These are phyloP conservation scores for Gonatopus flavifemur DNA, from an alignment of 1,140 invertebrate genomes.

Conservation along the genomic window DNA sequence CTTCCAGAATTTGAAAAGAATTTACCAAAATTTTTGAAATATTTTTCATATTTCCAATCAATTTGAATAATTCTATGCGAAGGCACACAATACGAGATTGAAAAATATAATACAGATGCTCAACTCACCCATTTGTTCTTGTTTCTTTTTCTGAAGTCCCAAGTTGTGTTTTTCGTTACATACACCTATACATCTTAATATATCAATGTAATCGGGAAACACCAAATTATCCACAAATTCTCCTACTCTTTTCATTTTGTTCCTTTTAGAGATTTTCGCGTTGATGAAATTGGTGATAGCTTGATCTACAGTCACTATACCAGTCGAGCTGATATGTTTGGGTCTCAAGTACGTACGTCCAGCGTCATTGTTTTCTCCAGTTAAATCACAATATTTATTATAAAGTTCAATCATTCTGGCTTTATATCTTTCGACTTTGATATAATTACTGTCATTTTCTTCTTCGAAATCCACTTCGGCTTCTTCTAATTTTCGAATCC, in stretches of 20 bases:
- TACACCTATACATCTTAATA: constrained; percentile 55
- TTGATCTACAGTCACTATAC: constrained; percentile 58
- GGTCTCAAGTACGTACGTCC: constrained; percentile 51
- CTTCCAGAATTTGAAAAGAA: too few relatives aligned
- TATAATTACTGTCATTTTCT: constrained; percentile 55
- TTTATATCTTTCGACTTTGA: constrained; percentile 59
- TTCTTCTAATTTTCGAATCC: constrained; percentile 55
- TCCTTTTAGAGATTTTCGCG: constrained; percentile 45
- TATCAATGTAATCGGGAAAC: constrained; percentile 64
- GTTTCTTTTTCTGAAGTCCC: constrained; percentile 42
- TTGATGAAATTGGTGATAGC: constrained; percentile 59
- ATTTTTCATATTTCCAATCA: neutral
- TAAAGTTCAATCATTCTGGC: constrained; percentile 54
- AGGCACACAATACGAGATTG: too few relatives aligned
- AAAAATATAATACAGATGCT: too few relatives aligned
- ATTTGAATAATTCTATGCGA: too few relatives aligned
- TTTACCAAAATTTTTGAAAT: constrained; percentile 6
- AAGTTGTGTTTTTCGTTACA: constrained; percentile 51
- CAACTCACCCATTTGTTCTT: constrained; percentile 54
- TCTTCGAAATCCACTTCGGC: constrained; percentile 50
- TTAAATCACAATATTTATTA: constrained; percentile 58
- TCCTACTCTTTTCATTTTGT: constrained; percentile 25
- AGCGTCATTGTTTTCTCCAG: constrained; percentile 56
- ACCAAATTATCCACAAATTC: constrained; percentile 26
- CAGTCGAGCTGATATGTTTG: constrained; percentile 50